These are phyloP conservation scores for Oryzias javanicus DNA, from an alignment of 2,113 vertebrate genomes.

Conservation along the genomic window DNA sequence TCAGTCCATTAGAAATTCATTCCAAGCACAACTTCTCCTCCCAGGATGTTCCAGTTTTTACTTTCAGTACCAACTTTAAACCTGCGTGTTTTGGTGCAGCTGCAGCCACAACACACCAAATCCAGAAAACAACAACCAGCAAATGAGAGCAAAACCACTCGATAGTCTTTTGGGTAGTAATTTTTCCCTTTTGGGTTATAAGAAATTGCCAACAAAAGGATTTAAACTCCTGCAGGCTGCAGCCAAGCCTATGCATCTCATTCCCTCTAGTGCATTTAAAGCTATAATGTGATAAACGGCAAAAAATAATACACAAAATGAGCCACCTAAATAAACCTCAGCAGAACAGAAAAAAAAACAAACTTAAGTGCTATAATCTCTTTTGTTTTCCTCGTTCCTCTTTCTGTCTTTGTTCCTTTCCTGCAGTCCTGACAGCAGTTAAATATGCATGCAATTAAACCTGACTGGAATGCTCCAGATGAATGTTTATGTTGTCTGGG, in stretches of 20 bases:
- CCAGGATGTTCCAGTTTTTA: neutral
- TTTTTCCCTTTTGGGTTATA: too few species aligned
- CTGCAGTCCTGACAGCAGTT: neutral
- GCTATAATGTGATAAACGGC: too few species aligned
- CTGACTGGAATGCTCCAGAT: neutral
- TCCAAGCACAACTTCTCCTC: neutral
- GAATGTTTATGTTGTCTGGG: neutral
- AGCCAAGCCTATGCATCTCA: too few species aligned
- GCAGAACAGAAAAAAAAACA: neutral
- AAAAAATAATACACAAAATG: too few species aligned
- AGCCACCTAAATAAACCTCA: too few species aligned
- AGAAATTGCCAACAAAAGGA: too few species aligned
- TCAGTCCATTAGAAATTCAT: too few species aligned
- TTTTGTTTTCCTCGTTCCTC: neutral
- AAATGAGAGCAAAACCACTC: neutral
- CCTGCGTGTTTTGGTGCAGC: neutral
- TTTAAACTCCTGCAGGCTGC: too few species aligned
- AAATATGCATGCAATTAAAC: neutral
- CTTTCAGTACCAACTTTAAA: neutral
- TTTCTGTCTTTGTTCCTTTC: neutral
- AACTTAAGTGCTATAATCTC: neutral
- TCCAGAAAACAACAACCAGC: neutral
- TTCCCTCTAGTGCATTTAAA: too few species aligned
- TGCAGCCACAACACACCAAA: neutral
- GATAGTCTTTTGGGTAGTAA: too few species aligned